Conservation (phyloP, 2,113 vertebrate species). For the Psittacula cyanocephala region DNA sequence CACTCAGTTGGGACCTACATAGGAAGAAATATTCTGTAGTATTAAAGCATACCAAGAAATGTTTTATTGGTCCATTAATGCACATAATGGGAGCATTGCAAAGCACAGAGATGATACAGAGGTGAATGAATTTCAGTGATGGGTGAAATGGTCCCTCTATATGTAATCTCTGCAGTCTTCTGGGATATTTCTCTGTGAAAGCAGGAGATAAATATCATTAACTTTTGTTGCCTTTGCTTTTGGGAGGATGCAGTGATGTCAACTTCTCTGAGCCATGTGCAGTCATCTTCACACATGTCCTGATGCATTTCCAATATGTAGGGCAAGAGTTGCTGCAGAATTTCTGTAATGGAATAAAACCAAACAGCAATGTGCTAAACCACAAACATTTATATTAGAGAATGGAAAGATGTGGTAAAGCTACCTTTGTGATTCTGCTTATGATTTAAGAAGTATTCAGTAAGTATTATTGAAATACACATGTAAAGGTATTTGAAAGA, state of each 20-base stretch:
- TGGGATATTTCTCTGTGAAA: not conserved
- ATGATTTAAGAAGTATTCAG: not conserved
- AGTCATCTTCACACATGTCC: not conserved
- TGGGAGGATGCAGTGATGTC: rapidly evolving
- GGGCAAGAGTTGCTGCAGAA: not conserved
- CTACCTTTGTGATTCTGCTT: not conserved
- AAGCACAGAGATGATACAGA: not conserved
- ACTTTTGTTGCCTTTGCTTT: not conserved
- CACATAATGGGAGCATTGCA: not conserved
- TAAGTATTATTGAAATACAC: not conserved
- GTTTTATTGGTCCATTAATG: conserved; percentile 20
- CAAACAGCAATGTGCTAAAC: not conserved
- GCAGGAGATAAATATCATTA: not conserved
- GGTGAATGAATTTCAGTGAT: conserved; percentile 23
- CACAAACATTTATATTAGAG: not conserved
- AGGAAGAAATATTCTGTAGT: not conserved
- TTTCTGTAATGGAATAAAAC: not conserved
- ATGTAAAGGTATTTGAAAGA: not conserved
- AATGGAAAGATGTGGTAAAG: not conserved
- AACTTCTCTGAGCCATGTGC: not conserved
- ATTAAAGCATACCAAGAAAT: not conserved
- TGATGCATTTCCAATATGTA: rapidly evolving
- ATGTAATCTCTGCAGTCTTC: not conserved
- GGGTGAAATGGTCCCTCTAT: not conserved
- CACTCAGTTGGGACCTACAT: not conserved